These are phyloP conservation scores for Excalfactoria chinensis DNA, from an alignment of 2,113 vertebrate species.

Conservation along the genomic window DNA sequence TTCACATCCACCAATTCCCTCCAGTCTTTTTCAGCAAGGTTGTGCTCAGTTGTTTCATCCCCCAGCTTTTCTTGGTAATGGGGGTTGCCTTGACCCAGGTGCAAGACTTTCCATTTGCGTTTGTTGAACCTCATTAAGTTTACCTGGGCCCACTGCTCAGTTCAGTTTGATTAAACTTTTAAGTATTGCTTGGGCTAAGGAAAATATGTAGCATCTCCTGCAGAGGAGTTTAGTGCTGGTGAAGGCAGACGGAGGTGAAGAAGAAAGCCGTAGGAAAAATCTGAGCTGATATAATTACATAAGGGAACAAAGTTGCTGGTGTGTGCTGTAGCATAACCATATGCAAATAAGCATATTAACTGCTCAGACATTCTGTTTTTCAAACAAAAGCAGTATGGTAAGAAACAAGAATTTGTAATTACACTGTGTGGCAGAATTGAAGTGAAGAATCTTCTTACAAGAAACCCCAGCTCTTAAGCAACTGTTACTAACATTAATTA, in stretches of 20 bases:
- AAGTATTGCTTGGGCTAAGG: neutral
- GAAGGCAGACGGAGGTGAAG: neutral
- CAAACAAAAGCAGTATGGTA: neutral
- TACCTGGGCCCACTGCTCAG: too few species aligned
- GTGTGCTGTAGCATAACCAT: neutral
- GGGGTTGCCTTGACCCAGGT: too few species aligned
- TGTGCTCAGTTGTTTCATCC: too few species aligned
- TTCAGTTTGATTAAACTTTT: constrained; percentile 44
- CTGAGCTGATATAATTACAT: neutral
- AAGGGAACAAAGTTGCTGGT: neutral
- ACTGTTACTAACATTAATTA: neutral
- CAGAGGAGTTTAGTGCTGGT: neutral
- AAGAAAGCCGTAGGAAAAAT: neutral
- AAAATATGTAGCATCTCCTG: neutral
- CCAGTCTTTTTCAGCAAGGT: too few species aligned
- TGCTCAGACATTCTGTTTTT: neutral
- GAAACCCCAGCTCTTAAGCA: neutral
- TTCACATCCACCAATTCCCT: too few species aligned
- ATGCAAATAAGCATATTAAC: neutral
- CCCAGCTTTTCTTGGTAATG: too few species aligned
- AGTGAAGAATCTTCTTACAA: neutral
- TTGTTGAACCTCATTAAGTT: too few species aligned
- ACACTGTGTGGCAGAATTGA: neutral
- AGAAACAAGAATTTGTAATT: neutral
- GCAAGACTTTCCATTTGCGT: too few species aligned